Conservation (phyloP, 2,888 invertebrate genomes). For the Sialis lutaria region DNA sequence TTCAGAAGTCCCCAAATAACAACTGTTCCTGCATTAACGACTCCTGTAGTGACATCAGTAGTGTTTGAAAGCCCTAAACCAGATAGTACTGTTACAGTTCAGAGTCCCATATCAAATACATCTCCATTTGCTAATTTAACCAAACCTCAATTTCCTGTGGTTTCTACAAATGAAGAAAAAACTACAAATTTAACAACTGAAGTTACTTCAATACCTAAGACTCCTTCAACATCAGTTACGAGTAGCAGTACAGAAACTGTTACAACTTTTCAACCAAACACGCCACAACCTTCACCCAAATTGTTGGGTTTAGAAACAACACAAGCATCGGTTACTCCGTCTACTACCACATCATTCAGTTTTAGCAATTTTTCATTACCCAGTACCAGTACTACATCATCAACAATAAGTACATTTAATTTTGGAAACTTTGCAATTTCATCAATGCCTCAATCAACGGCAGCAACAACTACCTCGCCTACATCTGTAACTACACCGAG, state of each 20-base stretch:
- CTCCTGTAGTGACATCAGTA: constrained; percentile 9
- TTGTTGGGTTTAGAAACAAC: not conserved
- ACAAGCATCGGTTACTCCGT: constrained; percentile 1
- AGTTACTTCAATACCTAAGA: constrained; percentile 6
- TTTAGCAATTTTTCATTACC: not conserved
- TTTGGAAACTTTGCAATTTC: constrained; percentile 1
- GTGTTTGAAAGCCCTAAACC: constrained; percentile 2
- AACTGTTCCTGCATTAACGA: constrained; percentile 12
- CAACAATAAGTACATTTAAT: not conserved
- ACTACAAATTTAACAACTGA: not conserved
- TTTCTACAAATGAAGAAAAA: constrained; percentile 1
- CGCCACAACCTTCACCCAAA: not conserved
- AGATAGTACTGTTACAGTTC: not conserved
- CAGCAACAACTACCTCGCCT: constrained; percentile 5
- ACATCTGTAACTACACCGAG: constrained; percentile 5
- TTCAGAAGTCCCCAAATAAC: constrained; percentile 15
- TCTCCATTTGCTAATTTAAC: not conserved
- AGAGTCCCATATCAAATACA: not conserved
- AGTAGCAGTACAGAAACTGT: not conserved
- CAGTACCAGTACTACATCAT: not conserved
- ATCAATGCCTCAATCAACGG: not conserved
- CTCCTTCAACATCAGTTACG: constrained; percentile 2
- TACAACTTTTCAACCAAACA: not conserved
- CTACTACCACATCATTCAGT: constrained; percentile 8
- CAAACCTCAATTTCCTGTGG: constrained; percentile 1